A percentile compares a stretch with the other conserved stretches of the same genome.
Evolutionary conservation across 2,113 vertebrate species (phyloP).

Genomic region (Dasypus novemcinctus): DNA sequence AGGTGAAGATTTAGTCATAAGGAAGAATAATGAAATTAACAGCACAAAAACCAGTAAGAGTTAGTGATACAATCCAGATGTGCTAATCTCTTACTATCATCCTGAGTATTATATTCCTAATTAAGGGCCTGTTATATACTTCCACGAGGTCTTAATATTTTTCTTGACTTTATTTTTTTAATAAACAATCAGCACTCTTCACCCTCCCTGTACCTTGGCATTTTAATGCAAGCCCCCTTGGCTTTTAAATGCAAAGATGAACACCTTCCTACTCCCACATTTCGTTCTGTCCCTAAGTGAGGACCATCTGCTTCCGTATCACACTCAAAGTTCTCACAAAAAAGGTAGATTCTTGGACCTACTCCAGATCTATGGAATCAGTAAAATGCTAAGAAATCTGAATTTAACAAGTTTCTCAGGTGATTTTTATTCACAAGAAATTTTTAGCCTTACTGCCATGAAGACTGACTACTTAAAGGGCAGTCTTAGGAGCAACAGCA

Average conservation of each 20-base stretch:
- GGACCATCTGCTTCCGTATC: background rate
- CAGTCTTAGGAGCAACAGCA: background rate
- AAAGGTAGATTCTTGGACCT: background rate
- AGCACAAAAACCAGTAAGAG: background rate
- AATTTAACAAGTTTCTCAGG: background rate
- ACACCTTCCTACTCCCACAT: background rate
- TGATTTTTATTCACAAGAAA: background rate
- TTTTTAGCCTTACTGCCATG: background rate
- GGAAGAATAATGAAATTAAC: background rate
- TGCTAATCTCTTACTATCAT: background rate
- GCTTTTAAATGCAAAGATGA: background rate
- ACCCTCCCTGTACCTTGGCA: background rate
- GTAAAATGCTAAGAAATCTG: background rate
- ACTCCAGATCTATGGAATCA: background rate
- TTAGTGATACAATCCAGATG: background rate
- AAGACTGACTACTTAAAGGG: background rate
- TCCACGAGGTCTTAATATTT: background rate
- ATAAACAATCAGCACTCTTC: background rate
- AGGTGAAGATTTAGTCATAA: background rate
- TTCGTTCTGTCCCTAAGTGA: background rate
- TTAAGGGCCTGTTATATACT: background rate
- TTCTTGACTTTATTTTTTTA: background rate
- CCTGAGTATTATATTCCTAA: background rate
- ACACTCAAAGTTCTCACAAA: background rate
- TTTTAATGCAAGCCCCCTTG: no score